Evolutionary conservation across 2,888 invertebrate genomes (phyloP), one percentile per base, ranked within the genome.

Genomic region (Cephus pygmeus): DNA sequence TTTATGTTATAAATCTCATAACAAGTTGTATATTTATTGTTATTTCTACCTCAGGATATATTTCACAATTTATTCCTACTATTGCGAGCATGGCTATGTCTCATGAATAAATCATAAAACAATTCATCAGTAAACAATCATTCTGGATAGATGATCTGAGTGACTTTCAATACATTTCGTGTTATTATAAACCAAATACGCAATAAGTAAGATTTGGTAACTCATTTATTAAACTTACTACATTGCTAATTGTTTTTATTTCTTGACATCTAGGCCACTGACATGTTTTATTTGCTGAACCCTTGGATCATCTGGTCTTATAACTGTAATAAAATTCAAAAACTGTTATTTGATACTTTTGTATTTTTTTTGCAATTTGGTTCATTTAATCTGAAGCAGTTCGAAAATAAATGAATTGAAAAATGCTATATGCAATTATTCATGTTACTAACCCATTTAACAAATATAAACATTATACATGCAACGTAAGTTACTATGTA

Each of bases 291-390:
- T 85, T 9, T 3, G 73, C 3, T 56, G 3, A 9, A 81, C 79
- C 75, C 56, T 40, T 11, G 87, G 88, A 81, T 88, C 85, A 2
- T 84, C 84, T 0, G 88, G 84, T 79, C 88, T 84, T 35, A 79
- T 75, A 78, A 89, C 89, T 89, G 80, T 76, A 85, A 82, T 73
- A 68, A 76, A 34, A 79, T 56, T 23, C 9, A 56, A 0, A 23
- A 23, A 56, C 23, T 23, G 2, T 56, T 56, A 56, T 9, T 56
- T 2, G 2, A 23, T 40, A 23, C 56, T 56, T 23, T 23, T 56
- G 0, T 56, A 56, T 56, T 23, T 23, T 23, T 23, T 9, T 23
- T 56, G 9, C 23, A 56, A 9, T 23, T 56, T 56, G 6, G 2
- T 56, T 23, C 0, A 56, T 56, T 23, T 56, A 56, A 56, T 9